Base-by-base conservation (phyloP, 1,140 invertebrate species). In the Planococcus citri region DNA sequence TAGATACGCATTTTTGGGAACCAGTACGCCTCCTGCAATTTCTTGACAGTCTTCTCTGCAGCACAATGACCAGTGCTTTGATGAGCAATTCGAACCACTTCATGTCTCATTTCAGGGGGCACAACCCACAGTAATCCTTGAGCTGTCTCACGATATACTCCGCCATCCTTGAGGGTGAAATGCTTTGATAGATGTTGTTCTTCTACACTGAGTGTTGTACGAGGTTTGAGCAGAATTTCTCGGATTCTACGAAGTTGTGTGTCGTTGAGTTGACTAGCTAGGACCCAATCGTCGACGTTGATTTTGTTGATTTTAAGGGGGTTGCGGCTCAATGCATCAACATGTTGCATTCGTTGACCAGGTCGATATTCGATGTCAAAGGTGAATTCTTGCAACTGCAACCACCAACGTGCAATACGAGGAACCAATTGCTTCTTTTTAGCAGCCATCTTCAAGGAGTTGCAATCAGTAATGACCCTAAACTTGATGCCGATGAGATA, bases 351-450 rank as follows among this genome's bases (percentile, higher is more conserved):
- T 33, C 17, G 51, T 58, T 1, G 51, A 17, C 69, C 51, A 20
- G 27, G n/a, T 1, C 69, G 14, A 60, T 70, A 57, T 29, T 70
- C 51, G 29, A 70, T 70, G 58, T n/a, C 12, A 10, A 69, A 58
- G 57, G 27, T 51, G 57, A 57, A 69, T 21, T 69, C 57, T 29
- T 69, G 25, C 8, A 70, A 70, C 58, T 58, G 33, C 2, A 70
- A 29, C 1, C 41, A 25, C 25, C 69, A 70, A 6, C 27, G 51
- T 9, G 69, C 14, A 1, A 70, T 60, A 14, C 51, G 1, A 0
- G 51, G 69, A 20, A 29, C 58, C 0, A 58, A 0, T 27, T 60
- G 12, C 21, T 70, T 60, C 1, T 69, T 69, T n/a, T n/a, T n/a
- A 25, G 58, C 58, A 6, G 51, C 58, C 20, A 70, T 29, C 17